Evolutionary conservation across 2,113 vertebrate species (phyloP).

Genomic region (Danio rerio): DNA sequence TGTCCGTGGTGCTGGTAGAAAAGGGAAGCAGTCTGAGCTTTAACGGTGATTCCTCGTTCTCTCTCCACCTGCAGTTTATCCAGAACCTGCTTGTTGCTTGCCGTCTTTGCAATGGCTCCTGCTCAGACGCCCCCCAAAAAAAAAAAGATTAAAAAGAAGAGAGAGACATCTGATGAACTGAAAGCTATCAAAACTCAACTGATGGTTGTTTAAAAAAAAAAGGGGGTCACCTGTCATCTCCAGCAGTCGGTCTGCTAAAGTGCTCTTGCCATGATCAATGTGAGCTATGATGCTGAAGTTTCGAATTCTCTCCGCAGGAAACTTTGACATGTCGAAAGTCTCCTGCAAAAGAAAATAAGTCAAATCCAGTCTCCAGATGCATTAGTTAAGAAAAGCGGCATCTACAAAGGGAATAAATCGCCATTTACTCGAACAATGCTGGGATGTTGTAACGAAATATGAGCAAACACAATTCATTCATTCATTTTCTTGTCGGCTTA

Average conservation of each 20-base stretch:
- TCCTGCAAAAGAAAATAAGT: conserved; percentile 74
- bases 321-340: conserved; percentile 82
- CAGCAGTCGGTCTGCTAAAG: conserved; percentile 90
- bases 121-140: conserved; percentile 34
- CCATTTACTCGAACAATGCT: no score
- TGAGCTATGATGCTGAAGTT: conserved; percentile 98
- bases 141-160: neutral
- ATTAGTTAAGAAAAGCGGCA: neutral
- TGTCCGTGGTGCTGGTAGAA: conserved; percentile 83
- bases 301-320: conserved; percentile 87
- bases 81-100: conserved; percentile 91
- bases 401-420: neutral
- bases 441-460: no score
- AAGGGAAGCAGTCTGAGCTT: conserved; percentile 97
- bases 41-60: conserved; percentile 97
- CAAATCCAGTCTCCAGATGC: neutral
- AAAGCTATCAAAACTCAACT: neutral
- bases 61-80: conserved; percentile 97
- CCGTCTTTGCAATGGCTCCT: conserved; percentile 92
- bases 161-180: neutral
- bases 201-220: neutral
- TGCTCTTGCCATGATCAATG: conserved; percentile 98
- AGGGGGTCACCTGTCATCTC: conserved; percentile 87
- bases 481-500: no score
- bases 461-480: no score